Evolutionary conservation across 2,113 vertebrate genomes (phyloP).

Genomic region (Phylloscopus trochilus): DNA sequence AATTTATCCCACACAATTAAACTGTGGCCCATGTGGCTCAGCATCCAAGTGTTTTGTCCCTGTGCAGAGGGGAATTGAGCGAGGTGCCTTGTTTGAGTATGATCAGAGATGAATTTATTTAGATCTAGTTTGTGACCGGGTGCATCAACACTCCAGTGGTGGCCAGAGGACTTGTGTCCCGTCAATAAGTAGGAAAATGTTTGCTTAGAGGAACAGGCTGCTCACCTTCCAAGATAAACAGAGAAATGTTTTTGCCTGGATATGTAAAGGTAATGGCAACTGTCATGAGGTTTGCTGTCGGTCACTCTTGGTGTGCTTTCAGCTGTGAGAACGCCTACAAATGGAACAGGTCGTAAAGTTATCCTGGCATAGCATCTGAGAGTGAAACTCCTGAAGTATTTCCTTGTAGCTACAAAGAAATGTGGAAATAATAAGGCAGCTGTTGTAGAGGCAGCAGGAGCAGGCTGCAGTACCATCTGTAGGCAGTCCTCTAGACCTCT

Average conservation of each 20-base stretch:
- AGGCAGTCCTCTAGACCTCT: background rate
- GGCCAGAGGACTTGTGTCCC: background rate
- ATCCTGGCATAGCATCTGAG: conserved; percentile 47
- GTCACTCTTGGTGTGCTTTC: background rate
- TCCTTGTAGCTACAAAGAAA: conserved; percentile 26
- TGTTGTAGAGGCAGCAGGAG: background rate
- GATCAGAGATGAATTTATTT: background rate
- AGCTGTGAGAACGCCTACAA: conserved; percentile 35
- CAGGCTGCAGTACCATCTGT: background rate
- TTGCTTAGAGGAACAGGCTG: background rate
- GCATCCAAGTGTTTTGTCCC: background rate
- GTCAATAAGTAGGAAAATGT: background rate
- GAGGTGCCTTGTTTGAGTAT: background rate
- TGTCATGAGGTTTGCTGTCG: background rate
- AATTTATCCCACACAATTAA: background rate
- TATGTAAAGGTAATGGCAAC: background rate
- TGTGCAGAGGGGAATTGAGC: rapidly evolving
- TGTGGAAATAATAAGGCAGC: conserved; percentile 57
- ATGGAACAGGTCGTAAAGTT: conserved; percentile 35
- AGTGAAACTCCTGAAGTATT: conserved; percentile 17
- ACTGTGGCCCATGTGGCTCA: rapidly evolving
- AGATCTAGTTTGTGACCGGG: background rate
- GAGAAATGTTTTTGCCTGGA: background rate
- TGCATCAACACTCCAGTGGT: background rate
- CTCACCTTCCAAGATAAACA: background rate